phyloP scores from a whole-genome alignment of 2,797 vertebrate species.

The Sciaenops ocellatus region DNA sequence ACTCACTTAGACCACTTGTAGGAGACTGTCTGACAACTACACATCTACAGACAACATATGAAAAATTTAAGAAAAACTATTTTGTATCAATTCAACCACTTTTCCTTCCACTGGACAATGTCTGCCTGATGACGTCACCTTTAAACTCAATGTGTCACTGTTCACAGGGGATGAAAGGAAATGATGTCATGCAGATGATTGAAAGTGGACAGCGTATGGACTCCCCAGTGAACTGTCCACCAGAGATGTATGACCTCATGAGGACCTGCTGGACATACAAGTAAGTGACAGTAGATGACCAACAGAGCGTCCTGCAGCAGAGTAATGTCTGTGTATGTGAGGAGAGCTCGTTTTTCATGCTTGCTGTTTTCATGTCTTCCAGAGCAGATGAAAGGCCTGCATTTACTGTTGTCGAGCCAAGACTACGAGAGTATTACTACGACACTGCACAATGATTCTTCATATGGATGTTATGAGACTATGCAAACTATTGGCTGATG shows the following conservation, averaged over 20 bases:
- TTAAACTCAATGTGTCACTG: background rate
- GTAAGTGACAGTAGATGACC: conserved; percentile 79
- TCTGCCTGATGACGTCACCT: background rate
- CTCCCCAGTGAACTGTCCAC: conserved; percentile 87
- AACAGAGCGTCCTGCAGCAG: no score
- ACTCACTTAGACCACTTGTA: background rate
- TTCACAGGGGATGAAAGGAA: conserved; percentile 95
- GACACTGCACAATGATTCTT: conserved; percentile 83
- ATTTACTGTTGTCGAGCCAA: conserved; percentile 89
- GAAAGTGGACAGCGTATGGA: conserved; percentile 92
- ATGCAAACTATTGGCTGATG: conserved; percentile 42
- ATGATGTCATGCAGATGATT: conserved; percentile 94
- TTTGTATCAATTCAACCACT: background rate
- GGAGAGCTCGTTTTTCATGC: background rate
- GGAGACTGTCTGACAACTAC: background rate
- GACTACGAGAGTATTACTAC: conserved; percentile 94
- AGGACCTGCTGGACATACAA: conserved; percentile 94
- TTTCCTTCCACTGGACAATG: background rate
- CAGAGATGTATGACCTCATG: conserved; percentile 94
- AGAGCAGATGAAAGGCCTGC: conserved; percentile 90
- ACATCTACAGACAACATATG: background rate
- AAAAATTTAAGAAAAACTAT: background rate
- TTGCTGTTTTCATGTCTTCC: conserved; percentile 52
- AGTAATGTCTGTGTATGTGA: background rate
- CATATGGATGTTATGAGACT: conserved; percentile 11